A percentile compares a stretch with the other conserved stretches of the same genome.
These are phyloP conservation scores for Epsilonema sp. DNA, from an alignment of 2,888 invertebrate genomes.

Conservation along the genomic window DNA sequence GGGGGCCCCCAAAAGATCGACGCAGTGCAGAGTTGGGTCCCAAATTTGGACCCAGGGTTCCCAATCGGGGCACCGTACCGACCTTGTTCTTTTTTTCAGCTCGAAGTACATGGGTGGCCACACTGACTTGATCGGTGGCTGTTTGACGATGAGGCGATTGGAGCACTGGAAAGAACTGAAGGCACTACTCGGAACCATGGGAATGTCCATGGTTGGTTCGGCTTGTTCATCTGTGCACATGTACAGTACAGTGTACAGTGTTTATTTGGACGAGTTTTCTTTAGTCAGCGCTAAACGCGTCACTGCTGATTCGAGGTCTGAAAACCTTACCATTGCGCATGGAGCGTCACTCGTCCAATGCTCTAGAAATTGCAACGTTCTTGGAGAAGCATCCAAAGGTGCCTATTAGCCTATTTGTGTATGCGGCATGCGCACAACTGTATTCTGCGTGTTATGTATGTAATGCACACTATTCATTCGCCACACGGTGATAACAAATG, in stretches of 20 bases:
- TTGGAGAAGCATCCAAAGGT: slow-evolving; percentile 14
- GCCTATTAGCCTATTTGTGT: too few relatives aligned
- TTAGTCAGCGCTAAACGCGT: slow-evolving; percentile 12
- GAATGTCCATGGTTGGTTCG: too few relatives aligned
- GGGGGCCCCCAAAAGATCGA: too few relatives aligned
- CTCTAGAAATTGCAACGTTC: slow-evolving; percentile 12
- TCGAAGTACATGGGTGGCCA: slow-evolving; percentile 34
- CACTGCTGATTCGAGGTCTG: slow-evolving; percentile 14
- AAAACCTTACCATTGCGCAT: slow-evolving; percentile 17
- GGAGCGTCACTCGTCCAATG: slow-evolving; percentile 12
- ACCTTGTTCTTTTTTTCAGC: slow-evolving; percentile 12
- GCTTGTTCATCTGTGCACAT: too few relatives aligned
- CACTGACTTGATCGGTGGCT: slow-evolving; percentile 31
- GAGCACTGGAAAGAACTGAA: slow-evolving; percentile 15
- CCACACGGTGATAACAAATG: too few relatives aligned
- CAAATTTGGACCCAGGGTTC: too few relatives aligned
- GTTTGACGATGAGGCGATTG: slow-evolving; percentile 11
- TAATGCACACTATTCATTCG: too few relatives aligned
- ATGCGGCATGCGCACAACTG: too few relatives aligned
- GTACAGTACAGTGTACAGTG: too few relatives aligned
- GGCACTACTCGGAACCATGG: background rate
- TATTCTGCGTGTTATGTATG: too few relatives aligned
- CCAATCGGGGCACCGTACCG: background rate
- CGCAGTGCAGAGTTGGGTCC: too few relatives aligned
- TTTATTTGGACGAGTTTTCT: background rate